A percentile compares a stretch with the other conserved stretches of the same genome.
Conservation (phyloP, 2,888 invertebrate genomes). For the Eutolmus rufibarbis region DNA sequence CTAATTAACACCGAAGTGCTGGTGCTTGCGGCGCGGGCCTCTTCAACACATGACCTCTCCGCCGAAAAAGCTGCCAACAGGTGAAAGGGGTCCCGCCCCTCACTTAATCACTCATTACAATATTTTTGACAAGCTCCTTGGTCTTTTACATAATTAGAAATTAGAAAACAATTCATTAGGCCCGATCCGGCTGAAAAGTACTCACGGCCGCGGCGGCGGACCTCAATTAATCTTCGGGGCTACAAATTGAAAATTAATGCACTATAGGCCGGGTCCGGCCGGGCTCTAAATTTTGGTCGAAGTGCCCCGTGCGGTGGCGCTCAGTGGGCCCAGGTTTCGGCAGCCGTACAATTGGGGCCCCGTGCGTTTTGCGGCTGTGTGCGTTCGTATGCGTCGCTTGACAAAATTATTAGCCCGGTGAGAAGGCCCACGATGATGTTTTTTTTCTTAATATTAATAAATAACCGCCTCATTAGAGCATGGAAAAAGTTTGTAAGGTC, state of each 20-base stretch:
- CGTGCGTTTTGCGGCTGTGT: neutral
- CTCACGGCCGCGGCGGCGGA: neutral
- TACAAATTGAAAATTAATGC: constrained; percentile 30
- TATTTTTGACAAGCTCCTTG: constrained; percentile 36
- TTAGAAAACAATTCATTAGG: constrained; percentile 39
- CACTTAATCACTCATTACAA: constrained; percentile 36
- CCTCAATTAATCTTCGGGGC: constrained; percentile 14
- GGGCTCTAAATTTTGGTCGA: neutral
- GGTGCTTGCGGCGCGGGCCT: neutral
- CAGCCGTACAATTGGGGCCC: neutral
- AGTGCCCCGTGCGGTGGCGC: neutral
- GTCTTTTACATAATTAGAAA: constrained; percentile 35
- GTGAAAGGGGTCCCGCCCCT: constrained; percentile 30
- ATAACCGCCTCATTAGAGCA: constrained; percentile 34
- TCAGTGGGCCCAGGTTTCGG: neutral
- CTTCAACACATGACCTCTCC: neutral
- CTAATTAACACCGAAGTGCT: neutral
- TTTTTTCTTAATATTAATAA: constrained; percentile 1
- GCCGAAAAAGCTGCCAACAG: constrained; percentile 12
- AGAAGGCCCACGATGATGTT: neutral
- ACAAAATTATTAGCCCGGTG: constrained; percentile 15
- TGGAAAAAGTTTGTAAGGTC: constrained; percentile 16
- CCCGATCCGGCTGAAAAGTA: neutral
- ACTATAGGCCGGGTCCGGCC: neutral
- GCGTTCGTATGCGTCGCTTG: neutral